Base-by-base conservation (phyloP, 2,888 invertebrate genomes). In the Saturnia japonica region DNA sequence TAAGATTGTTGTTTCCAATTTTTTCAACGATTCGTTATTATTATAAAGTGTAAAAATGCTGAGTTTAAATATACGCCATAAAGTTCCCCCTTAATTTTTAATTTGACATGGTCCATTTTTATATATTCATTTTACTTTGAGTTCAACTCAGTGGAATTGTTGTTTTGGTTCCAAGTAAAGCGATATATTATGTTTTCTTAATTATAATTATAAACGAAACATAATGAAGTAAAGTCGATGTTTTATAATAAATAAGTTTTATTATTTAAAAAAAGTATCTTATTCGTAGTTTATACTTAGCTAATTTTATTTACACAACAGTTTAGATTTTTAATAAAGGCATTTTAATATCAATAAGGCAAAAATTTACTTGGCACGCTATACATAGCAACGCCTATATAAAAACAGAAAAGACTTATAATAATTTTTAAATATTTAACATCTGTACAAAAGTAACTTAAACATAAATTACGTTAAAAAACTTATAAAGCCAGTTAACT, bases 171-270 rank as follows among this genome's bases (percentile, higher is more conserved):
- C 40, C 4, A 40, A 40, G 34, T 64, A 25, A 57, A 34, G 40
- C 64, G 4, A 40, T 64, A 40, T 19, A 12, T 64, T 64, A 64
- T 7, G 64, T 40, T 64, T 40, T 40, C 57, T 40, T 19, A 64
- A 22, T 64, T 64, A 16, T 64, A 64, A 64, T 1, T 14, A 60
- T 11, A 14, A 60, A 40, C 40, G 64, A n/a, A 64, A 19, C 40
- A 64, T 19, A 40, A n/a, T 40, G 64, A 64, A 64, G n/a, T 40
- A 64, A 64, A 64, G 40, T 40, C 64, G 8, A 64, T 14, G 25
- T 40, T 70, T 22, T 70, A 78, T 86, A 93, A 93, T 93, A 93
- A 93, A 93, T 93, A 92, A 84, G 82, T 86, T 90, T 92, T 90
- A 87, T 90, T 89, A 84, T 83, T 84, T 84, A 88, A 89, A 86